A percentile compares a stretch with the other conserved stretches of the same genome.
Evolutionary conservation across 2,888 invertebrate species (phyloP).

Genomic region (Proisotoma minuta): DNA sequence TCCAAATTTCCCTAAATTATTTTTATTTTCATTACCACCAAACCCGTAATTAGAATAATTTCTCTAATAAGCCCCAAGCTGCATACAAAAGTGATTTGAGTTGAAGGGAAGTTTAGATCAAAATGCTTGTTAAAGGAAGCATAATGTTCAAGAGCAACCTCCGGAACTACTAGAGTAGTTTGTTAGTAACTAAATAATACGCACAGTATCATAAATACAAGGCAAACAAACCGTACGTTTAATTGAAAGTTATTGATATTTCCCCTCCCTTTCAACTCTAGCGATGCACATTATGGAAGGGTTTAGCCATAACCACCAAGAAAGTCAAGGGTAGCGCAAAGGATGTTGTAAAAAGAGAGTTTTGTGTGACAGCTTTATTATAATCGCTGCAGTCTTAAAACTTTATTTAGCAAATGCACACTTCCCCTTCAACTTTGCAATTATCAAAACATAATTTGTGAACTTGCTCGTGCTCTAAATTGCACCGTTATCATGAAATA

Average conservation of each 20-base stretch:
- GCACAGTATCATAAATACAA: constrained; percentile 1
- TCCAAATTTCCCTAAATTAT: not conserved
- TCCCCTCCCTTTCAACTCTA: not conserved
- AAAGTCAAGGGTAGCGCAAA: not conserved
- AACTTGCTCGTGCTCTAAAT: too few relatives aligned
- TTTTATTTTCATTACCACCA: not conserved
- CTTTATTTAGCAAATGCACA: not conserved
- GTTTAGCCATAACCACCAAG: not conserved
- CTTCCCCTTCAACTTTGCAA: not conserved
- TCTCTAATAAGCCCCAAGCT: not conserved
- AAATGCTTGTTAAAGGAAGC: too few relatives aligned
- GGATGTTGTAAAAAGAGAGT: not conserved
- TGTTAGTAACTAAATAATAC: not conserved
- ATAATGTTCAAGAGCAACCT: too few relatives aligned
- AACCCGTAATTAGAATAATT: not conserved
- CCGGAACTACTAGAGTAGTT: not conserved
- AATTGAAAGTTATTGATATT: constrained; percentile 10
- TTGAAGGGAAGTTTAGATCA: not conserved
- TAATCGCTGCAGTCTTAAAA: not conserved
- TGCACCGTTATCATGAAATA: constrained; percentile 1
- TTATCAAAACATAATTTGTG: not conserved
- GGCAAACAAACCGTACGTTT: constrained; percentile 1
- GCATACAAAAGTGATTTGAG: not conserved
- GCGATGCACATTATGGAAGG: not conserved
- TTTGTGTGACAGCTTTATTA: not conserved